A percentile compares a stretch with the other conserved stretches of the same genome.
Conservation (phyloP, 2,888 invertebrate species). For the Digitonthophagus gazella region DNA sequence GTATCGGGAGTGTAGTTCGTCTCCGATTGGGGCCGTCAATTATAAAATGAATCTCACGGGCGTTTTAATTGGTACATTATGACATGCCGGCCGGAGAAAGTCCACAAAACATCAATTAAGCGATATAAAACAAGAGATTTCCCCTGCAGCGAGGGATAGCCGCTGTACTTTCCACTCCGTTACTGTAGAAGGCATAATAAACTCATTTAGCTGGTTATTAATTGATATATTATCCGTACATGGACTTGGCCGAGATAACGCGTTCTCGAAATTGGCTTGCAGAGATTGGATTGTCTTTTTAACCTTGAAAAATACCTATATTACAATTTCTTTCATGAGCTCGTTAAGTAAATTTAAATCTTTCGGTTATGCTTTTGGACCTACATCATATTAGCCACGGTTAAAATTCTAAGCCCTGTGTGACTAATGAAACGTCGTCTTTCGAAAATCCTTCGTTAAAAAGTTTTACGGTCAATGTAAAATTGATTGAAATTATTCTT, state of each 20-base stretch:
- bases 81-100: not conserved
- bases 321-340: not conserved
- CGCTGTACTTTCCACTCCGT: not conserved
- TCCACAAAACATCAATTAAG: not conserved
- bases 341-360: not conserved
- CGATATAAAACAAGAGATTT: not conserved
- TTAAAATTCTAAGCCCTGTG: not conserved
- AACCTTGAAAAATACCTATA: not conserved
- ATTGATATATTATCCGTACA: conserved; percentile 16
- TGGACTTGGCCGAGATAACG: conserved; percentile 2
- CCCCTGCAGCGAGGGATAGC: not conserved
- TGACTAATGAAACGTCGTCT: not conserved
- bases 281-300: too few relatives aligned
- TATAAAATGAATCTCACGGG: not conserved
- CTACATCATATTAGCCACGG: not conserved
- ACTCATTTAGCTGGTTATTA: conserved; percentile 13
- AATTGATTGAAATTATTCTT: not conserved
- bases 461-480: conserved; percentile 3
- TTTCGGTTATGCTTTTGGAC: too few relatives aligned
- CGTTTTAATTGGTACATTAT: not conserved
- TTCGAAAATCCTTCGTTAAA: not conserved
- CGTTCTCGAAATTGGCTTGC: not conserved
- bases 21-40: not conserved
- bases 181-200: conserved; percentile 6
- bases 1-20: not conserved